Percentiles rank a stretch among this genome's conserved stretches.
These are phyloP conservation scores for Drosophila ercepeae DNA, from an alignment of 1,140 invertebrate species.

Conservation along the genomic window DNA sequence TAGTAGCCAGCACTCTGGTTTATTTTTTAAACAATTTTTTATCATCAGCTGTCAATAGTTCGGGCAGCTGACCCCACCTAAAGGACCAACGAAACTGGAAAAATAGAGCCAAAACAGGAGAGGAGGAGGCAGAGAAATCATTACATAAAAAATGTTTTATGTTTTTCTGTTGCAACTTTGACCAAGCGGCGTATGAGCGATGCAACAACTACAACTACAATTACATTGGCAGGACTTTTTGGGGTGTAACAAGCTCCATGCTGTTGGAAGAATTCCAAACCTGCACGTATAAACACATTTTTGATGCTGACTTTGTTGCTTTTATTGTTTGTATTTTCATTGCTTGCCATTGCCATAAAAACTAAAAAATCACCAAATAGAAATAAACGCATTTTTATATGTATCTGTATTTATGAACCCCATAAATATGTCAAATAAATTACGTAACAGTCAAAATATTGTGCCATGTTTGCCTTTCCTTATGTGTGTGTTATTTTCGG, in stretches of 20 bases:
- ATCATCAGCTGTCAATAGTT: constrained; percentile 80
- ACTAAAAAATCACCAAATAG: constrained; percentile 72
- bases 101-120: constrained; percentile 35
- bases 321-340: constrained; percentile 45
- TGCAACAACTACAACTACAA: constrained; percentile 28
- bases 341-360: constrained; percentile 66
- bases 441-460: constrained; percentile 79
- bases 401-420: constrained; percentile 78
- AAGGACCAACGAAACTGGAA: constrained; percentile 36
- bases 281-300: constrained; percentile 60
- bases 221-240: constrained; percentile 14
- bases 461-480: constrained; percentile 64
- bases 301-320: constrained; percentile 47
- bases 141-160: constrained; percentile 81
- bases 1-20: constrained; percentile 32
- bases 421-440: constrained; percentile 82
- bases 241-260: constrained; percentile 21
- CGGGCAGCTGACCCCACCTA: constrained; percentile 60
- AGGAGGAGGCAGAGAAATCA: constrained; percentile 51
- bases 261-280: constrained; percentile 72
- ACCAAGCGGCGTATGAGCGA: constrained; percentile 65
- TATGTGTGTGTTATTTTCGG: background rate
- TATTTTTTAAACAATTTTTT: constrained; percentile 75
- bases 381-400: constrained; percentile 78
- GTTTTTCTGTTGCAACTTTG: constrained; percentile 75